phyloP scores from a whole-genome alignment of 23 tunicate species.

The Halocynthia aurantium region DNA sequence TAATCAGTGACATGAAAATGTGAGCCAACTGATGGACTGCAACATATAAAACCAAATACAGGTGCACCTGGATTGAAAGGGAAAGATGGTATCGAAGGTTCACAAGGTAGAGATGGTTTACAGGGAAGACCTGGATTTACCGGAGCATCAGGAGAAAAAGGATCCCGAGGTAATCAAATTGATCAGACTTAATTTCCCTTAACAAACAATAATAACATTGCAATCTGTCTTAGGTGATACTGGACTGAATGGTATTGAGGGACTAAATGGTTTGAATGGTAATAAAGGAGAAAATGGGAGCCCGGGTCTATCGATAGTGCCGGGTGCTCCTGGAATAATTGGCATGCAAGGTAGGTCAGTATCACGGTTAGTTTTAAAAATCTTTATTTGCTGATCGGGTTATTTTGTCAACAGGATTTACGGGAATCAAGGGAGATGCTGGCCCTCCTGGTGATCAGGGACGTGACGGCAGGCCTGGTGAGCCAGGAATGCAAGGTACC shows the following conservation, averaged over 20 bases:
- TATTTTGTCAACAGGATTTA: background rate
- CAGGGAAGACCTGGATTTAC: background rate
- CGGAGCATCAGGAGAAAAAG: conserved; percentile 8
- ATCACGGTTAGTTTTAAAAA: background rate
- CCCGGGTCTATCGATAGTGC: conserved; percentile 5
- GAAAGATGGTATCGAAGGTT: conserved; percentile 25
- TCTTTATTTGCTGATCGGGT: conserved; percentile 5
- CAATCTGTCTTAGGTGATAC: conserved; percentile 8
- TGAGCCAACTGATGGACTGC: background rate
- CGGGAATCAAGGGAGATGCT: conserved; percentile 11
- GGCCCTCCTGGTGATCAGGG: conserved; percentile 14
- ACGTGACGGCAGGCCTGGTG: too few species aligned
- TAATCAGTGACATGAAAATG: background rate
- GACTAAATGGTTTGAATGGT: conserved; percentile 1
- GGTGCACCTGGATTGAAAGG: conserved; percentile 32
- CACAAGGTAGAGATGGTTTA: conserved; percentile 24
- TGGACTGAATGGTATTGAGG: conserved; percentile 35
- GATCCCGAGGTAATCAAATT: background rate
- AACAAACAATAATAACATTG: background rate
- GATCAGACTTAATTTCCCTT: background rate
- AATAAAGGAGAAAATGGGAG: conserved; percentile 25
- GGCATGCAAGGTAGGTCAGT: conserved; percentile 3
- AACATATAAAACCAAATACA: background rate
- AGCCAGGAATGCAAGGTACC: too few species aligned
- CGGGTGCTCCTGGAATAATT: conserved; percentile 9